phyloP scores from a whole-genome alignment of 2,888 invertebrate species.

The Megalurothrips usitatus region DNA sequence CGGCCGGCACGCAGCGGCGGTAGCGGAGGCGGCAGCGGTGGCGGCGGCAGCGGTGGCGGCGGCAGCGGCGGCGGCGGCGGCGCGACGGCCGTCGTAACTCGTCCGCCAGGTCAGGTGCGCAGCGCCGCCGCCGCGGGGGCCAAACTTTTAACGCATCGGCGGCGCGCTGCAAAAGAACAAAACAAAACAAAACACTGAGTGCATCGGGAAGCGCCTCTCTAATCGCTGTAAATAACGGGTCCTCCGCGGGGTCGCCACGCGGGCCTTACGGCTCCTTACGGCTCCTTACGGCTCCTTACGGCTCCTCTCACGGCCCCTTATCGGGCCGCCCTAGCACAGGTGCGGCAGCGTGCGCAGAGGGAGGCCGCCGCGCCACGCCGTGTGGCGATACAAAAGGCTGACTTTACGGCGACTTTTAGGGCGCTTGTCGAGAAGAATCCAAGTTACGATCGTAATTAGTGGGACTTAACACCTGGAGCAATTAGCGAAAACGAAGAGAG shows the following conservation, averaged over 20 bases:
- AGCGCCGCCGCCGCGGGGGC: too few relatives aligned
- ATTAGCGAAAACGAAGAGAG: slow-evolving; percentile 12
- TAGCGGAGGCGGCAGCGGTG: too few relatives aligned
- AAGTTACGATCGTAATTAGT: slow-evolving; percentile 25
- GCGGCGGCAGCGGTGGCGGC: too few relatives aligned
- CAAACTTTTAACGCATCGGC: neutral
- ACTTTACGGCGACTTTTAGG: slow-evolving; percentile 20
- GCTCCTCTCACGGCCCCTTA: too few relatives aligned
- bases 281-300: too few relatives aligned
- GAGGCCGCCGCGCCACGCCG: neutral
- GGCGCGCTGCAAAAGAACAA: neutral
- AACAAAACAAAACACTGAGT: neutral
- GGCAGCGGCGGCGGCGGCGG: too few relatives aligned
- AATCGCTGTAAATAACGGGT: slow-evolving; percentile 20
- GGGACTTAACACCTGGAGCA: slow-evolving; percentile 19
- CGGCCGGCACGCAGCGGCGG: too few relatives aligned
- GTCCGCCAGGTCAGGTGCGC: too few relatives aligned
- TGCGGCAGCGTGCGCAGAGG: too few relatives aligned
- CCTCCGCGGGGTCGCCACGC: too few relatives aligned
- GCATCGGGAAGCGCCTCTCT: slow-evolving; percentile 16
- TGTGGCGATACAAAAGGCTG: slow-evolving; percentile 10
- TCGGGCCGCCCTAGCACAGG: neutral
- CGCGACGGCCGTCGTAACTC: too few relatives aligned
- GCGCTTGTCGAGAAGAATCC: slow-evolving; percentile 24
- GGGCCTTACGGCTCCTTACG: too few relatives aligned